A percentile compares a stretch with the other conserved stretches of the same genome.
These are phyloP conservation scores for Chiloscyllium plagiosum DNA, from an alignment of 2,113 vertebrate species.

Conservation along the genomic window DNA sequence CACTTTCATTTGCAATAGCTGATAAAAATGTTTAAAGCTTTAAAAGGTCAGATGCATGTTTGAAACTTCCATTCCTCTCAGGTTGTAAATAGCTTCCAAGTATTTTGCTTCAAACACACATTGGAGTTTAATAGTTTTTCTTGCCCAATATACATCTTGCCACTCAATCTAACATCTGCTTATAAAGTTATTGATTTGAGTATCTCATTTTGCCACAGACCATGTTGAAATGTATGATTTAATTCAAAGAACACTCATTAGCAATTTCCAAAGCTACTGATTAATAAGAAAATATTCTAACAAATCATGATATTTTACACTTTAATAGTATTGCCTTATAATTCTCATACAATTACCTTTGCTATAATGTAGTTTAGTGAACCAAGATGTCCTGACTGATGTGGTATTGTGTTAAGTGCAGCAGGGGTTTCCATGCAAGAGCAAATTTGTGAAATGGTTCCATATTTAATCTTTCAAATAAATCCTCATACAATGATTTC, in stretches of 20 bases:
- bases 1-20: not conserved
- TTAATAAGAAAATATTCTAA: conserved; percentile 12
- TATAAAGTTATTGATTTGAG: conserved; percentile 9
- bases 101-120: conserved; percentile 10
- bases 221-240: not conserved
- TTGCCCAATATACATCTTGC: not conserved
- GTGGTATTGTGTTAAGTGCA: not conserved
- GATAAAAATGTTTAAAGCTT: not conserved
- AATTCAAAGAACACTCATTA: not conserved
- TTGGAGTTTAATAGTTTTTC: not conserved
- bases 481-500: not conserved
- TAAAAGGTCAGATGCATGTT: not conserved
- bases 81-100: not conserved
- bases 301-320: not conserved
- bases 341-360: conserved; percentile 25
- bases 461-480: not conserved
- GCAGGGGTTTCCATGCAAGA: not conserved
- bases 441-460: not conserved
- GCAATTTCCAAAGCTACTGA: not conserved
- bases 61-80: not conserved
- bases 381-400: not conserved
- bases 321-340: not conserved
- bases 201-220: conserved; percentile 5
- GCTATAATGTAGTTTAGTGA: not conserved
- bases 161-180: conserved; percentile 10